phyloP scores from a whole-genome alignment of 2,113 vertebrate genomes.

The Scatophagus argus region DNA sequence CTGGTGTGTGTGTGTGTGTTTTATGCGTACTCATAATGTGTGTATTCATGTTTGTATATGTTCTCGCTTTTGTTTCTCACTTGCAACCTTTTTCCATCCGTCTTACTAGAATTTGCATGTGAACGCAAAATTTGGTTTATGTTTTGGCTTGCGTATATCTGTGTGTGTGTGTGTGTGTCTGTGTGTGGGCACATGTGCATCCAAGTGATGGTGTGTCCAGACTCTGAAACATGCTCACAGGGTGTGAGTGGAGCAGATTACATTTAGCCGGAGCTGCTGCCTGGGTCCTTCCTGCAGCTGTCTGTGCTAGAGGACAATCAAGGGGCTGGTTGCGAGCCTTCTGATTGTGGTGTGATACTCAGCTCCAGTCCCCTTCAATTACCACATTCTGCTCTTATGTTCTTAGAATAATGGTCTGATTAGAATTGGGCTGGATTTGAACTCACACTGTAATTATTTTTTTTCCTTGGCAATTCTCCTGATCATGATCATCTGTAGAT shows the following conservation, averaged over 20 bases:
- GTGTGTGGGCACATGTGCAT: constrained; percentile 13
- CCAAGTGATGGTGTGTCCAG: constrained; percentile 13
- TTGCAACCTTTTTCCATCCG: neutral
- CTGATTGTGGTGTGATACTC: constrained; percentile 63
- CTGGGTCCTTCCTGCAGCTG: constrained; percentile 66
- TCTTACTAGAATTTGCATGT: neutral
- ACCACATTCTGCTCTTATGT: constrained; percentile 59
- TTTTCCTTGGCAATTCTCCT: constrained; percentile 29
- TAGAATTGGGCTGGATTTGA: constrained; percentile 49
- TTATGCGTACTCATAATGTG: neutral
- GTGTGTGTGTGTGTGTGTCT: constrained; percentile 4
- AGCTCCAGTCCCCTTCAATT: constrained; percentile 63
- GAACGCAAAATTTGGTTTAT: neutral
- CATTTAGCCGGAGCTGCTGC: constrained; percentile 56
- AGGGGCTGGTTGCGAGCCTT: constrained; percentile 44
- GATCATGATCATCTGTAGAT: constrained; percentile 22
- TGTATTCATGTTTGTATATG: neutral
- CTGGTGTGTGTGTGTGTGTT: constrained; percentile 35
- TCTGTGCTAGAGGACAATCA: constrained; percentile 64
- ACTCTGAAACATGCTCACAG: constrained; percentile 37
- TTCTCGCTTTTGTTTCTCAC: neutral
- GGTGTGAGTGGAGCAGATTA: constrained; percentile 61
- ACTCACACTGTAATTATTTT: constrained; percentile 35
- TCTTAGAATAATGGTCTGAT: constrained; percentile 63
- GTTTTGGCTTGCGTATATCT: neutral